These are phyloP conservation scores for Petaurus breviceps DNA, from an alignment of 2,113 vertebrate genomes.

Conservation along the genomic window DNA sequence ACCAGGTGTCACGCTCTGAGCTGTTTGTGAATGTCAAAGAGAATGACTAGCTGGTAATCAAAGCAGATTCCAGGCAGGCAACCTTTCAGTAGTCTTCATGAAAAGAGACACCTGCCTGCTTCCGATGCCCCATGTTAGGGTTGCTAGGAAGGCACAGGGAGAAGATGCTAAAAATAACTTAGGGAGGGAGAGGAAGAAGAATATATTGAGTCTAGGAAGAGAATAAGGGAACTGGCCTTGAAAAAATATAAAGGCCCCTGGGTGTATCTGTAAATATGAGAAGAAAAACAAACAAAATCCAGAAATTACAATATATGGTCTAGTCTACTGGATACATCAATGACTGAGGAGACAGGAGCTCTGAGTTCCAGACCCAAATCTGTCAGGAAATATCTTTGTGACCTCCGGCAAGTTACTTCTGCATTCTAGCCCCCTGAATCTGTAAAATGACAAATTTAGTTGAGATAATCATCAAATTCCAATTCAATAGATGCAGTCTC, in stretches of 20 bases:
- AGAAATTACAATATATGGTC: not conserved
- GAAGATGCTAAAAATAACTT: not conserved
- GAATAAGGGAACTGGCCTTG: not conserved
- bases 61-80: not conserved
- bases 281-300: not conserved
- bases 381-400: not conserved
- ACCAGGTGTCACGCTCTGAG: slow-evolving; percentile 33
- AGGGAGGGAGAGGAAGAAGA: not conserved
- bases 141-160: not conserved
- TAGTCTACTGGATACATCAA: not conserved
- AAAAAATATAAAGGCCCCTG: not conserved
- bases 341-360: not conserved
- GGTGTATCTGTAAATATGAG: not conserved
- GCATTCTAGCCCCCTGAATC: not conserved
- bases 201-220: not conserved
- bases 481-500: not conserved
- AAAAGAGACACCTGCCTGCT: not conserved
- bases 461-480: not conserved
- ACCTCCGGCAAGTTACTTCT: not conserved
- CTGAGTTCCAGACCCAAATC: not conserved
- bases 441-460: not conserved
- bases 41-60: not conserved
- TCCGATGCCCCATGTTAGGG: not conserved
- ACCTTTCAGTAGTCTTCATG: not conserved
- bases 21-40: slow-evolving; percentile 2